Evolutionary conservation across 2,113 vertebrate genomes (phyloP).

Genomic region (Tragelaphus imberbis): DNA sequence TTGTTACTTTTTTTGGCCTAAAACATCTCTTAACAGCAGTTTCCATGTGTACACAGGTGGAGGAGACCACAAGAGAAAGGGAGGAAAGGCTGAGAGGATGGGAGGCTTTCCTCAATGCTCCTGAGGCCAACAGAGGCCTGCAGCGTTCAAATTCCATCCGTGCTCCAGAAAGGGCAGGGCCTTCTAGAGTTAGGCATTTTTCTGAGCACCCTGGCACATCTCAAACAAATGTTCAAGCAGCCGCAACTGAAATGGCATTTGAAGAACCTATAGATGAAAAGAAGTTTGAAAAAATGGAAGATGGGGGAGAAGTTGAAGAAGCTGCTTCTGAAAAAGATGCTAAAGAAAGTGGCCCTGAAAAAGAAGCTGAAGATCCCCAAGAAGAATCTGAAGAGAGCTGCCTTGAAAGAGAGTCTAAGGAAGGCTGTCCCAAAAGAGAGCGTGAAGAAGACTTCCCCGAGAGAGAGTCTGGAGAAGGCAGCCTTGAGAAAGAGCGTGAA

Average conservation of each 20-base stretch:
- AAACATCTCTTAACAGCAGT: slow-evolving; percentile 11
- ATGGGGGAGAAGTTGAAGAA: slow-evolving; percentile 66
- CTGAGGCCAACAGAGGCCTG: slow-evolving; percentile 63
- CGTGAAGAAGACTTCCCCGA: background rate
- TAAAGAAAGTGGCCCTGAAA: background rate
- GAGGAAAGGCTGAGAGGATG: slow-evolving; percentile 95
- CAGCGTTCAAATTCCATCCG: slow-evolving; percentile 25
- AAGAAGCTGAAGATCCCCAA: background rate
- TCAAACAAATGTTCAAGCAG: slow-evolving; percentile 42
- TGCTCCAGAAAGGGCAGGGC: slow-evolving; percentile 53
- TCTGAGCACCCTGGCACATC: slow-evolving; percentile 53
- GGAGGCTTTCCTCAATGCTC: slow-evolving; percentile 85
- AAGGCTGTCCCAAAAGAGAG: background rate
- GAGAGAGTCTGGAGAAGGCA: background rate
- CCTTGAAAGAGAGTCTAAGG: background rate
- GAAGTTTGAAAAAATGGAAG: slow-evolving; percentile 59
- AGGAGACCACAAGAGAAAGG: slow-evolving; percentile 93
- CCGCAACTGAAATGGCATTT: background rate
- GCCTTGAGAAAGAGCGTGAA: background rate
- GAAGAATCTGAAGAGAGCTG: background rate
- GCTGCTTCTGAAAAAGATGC: slow-evolving; percentile 54
- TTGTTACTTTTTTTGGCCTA: background rate
- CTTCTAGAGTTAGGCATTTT: slow-evolving; percentile 59
- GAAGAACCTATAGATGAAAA: slow-evolving; percentile 51
- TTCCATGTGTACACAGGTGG: slow-evolving; percentile 82